phyloP scores from a whole-genome alignment of 1,140 invertebrate species.

The Meloidogyne hapla region DNA sequence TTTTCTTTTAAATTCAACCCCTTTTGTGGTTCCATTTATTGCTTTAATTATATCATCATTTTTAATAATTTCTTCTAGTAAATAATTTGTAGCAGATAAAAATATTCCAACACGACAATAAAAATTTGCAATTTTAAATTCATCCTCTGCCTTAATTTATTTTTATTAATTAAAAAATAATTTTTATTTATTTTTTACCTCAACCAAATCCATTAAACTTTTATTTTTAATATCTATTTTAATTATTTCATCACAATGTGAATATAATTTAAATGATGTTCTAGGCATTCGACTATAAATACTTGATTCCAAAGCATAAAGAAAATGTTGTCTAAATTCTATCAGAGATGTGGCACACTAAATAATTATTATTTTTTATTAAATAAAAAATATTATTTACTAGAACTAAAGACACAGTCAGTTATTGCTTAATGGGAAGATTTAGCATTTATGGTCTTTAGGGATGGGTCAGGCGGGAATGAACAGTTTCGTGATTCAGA shows the following conservation, averaged over 20 bases:
- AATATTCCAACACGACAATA: background rate
- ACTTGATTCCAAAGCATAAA: background rate
- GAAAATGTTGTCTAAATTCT: background rate
- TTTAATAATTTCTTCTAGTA: background rate
- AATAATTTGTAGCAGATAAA: background rate
- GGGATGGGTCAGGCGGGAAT: no score
- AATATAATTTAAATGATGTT: constrained; percentile 4
- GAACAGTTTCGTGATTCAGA: no score
- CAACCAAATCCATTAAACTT: background rate
- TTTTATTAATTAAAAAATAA: no score
- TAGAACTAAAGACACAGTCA: no score
- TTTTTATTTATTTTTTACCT: background rate
- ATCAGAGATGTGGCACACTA: background rate
- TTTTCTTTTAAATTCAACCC: background rate
- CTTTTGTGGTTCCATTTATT: background rate
- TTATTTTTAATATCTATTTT: background rate
- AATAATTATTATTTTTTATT: background rate
- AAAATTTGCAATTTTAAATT: constrained; percentile 6
- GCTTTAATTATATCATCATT: background rate
- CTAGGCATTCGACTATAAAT: background rate
- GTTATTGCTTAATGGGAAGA: no score
- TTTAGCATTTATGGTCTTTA: no score
- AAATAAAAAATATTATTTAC: no score
- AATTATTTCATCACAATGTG: background rate
- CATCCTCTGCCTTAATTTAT: background rate